Percentiles rank a stretch among this genome's conserved stretches.
Conservation (phyloP, 1,140 invertebrate species). For the Himalopsyche phryganea region DNA sequence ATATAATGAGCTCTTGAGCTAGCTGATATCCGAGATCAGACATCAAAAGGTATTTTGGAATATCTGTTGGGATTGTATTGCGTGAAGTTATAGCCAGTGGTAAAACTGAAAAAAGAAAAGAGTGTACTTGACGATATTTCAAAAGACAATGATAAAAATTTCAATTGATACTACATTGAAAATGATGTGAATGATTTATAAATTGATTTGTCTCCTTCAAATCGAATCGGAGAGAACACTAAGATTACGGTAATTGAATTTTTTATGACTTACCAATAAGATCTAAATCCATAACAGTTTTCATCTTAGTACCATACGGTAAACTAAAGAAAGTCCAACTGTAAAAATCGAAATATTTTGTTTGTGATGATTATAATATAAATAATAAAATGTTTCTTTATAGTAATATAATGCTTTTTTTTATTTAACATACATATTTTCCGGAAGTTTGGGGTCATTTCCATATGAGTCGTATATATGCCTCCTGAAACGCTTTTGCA, state of each 20-base stretch:
- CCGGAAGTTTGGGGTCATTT: constrained; percentile 14
- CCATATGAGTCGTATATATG: constrained; percentile 1
- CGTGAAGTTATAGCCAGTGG: constrained; percentile 4
- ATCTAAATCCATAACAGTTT: background rate
- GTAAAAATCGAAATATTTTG: background rate
- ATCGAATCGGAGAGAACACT: no score
- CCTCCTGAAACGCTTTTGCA: background rate
- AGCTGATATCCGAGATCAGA: constrained; percentile 13
- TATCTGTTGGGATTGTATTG: background rate
- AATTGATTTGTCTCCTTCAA: no score
- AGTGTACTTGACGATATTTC: background rate
- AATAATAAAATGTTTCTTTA: background rate
- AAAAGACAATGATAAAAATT: background rate
- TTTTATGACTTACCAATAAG: constrained; percentile 5
- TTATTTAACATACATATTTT: constrained; percentile 17
- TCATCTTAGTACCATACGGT: constrained; percentile 4
- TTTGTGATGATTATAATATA: background rate
- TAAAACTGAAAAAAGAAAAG: constrained; percentile 12
- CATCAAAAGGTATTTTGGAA: constrained; percentile 14
- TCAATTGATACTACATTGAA: background rate
- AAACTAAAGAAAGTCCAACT: constrained; percentile 11
- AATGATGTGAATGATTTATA: no score
- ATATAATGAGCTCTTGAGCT: constrained; percentile 10
- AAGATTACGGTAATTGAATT: no score
- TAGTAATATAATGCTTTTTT: constrained; percentile 1